phyloP scores from a whole-genome alignment of 2,888 invertebrate species.

The Dysmachus trigonus region DNA sequence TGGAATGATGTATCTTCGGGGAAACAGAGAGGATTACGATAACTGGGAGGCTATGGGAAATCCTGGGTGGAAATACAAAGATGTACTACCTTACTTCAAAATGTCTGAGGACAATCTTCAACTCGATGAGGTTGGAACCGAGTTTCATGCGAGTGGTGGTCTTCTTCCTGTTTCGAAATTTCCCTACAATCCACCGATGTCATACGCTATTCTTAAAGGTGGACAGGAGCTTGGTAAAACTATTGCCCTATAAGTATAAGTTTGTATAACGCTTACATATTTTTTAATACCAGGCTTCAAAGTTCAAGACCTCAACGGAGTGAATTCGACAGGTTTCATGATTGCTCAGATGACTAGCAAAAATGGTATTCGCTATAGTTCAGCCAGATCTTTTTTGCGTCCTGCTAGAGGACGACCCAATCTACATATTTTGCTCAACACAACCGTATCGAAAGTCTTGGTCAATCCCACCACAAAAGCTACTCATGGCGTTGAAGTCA shows the following conservation, averaged over 20 bases:
- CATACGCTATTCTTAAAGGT: constrained; percentile 78
- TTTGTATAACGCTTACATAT: background rate
- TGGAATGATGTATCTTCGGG: constrained; percentile 96
- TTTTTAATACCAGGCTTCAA: constrained; percentile 69
- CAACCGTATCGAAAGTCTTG: constrained; percentile 79
- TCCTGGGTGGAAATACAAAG: constrained; percentile 88
- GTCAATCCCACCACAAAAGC: constrained; percentile 78
- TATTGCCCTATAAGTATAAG: background rate
- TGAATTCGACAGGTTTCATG: constrained; percentile 81
- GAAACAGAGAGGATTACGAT: constrained; percentile 86
- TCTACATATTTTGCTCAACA: constrained; percentile 83
- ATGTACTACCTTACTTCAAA: constrained; percentile 88
- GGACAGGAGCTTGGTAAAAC: constrained; percentile 77
- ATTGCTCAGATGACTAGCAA: constrained; percentile 89
- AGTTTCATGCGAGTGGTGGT: constrained; percentile 81
- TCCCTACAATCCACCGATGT: constrained; percentile 86
- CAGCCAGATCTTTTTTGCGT: constrained; percentile 82
- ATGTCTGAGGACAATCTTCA: constrained; percentile 85
- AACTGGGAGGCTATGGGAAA: constrained; percentile 87
- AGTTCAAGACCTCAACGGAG: constrained; percentile 83
- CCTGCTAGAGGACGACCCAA: constrained; percentile 80
- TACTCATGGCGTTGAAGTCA: constrained; percentile 78
- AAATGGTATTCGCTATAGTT: constrained; percentile 85
- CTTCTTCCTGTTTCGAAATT: constrained; percentile 81
- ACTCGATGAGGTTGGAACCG: constrained; percentile 75